These are phyloP conservation scores for Calyptomena viridis DNA, from an alignment of 2,113 vertebrate species.

Conservation along the genomic window DNA sequence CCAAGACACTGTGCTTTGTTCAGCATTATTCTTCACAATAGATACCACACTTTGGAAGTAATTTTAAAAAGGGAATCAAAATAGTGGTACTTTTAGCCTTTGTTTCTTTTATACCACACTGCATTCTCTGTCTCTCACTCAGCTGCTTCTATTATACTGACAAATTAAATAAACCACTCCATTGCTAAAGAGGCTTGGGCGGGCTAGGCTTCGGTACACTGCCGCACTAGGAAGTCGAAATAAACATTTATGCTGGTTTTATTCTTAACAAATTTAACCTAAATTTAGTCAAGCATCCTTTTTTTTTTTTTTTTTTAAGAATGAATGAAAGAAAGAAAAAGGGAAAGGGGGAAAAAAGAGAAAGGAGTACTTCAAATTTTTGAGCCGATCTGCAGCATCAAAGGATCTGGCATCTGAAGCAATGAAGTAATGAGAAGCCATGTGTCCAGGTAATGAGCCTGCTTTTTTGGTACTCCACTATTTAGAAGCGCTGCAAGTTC, in stretches of 20 bases:
- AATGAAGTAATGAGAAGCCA: conserved; percentile 53
- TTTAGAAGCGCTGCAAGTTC: conserved; percentile 4
- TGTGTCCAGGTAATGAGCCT: conserved; percentile 59
- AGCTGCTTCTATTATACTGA: conserved; percentile 91
- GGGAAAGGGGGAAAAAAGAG: neutral
- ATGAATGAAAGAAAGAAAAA: neutral
- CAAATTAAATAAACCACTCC: conserved; percentile 99
- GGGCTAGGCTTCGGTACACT: conserved; percentile 75
- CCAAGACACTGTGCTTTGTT: conserved; percentile 95
- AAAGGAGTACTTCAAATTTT: conserved; percentile 51
- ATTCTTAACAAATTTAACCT: conserved; percentile 60
- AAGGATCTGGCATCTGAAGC: conserved; percentile 42
- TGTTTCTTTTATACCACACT: conserved; percentile 90
- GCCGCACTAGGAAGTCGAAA: conserved; percentile 71
- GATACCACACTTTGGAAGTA: conserved; percentile 99
- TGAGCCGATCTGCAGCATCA: conserved; percentile 44
- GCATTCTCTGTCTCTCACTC: conserved; percentile 91
- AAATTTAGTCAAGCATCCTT: conserved; percentile 49
- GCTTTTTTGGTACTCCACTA: conserved; percentile 18
- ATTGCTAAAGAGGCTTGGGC: conserved; percentile 83
- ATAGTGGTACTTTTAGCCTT: conserved; percentile 97
- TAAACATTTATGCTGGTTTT: conserved; percentile 69
- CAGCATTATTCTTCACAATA: conserved; percentile 93
- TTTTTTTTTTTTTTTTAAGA: neutral
- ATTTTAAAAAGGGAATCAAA: conserved; percentile 99